Evolutionary conservation across 2,113 vertebrate genomes (phyloP).

Genomic region (Numenius arquata): DNA sequence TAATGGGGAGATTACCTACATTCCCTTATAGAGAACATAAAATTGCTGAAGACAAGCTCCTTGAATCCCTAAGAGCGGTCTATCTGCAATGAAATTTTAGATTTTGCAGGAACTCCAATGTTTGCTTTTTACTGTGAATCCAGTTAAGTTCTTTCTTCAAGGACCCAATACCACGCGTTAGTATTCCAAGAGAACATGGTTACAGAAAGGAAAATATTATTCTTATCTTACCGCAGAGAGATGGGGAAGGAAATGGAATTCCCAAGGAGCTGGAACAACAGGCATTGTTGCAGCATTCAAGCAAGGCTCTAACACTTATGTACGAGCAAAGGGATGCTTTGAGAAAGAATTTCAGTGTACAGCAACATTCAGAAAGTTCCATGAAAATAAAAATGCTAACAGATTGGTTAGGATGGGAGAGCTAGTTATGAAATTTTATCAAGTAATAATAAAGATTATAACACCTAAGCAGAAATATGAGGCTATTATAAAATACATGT

Average conservation of each 20-base stretch:
- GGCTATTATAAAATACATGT: not conserved
- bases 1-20: not conserved
- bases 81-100: not conserved
- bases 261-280: not conserved
- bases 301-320: not conserved
- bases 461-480: not conserved
- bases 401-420: not conserved
- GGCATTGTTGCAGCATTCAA: not conserved
- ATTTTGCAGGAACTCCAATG: not conserved
- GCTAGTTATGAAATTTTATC: not conserved
- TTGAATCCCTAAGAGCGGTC: not conserved
- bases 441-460: not conserved
- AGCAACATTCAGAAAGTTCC: not conserved
- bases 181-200: not conserved
- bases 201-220: not conserved
- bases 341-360: not conserved
- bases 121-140: not conserved
- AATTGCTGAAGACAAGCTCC: not conserved
- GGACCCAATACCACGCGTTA: not conserved
- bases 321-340: not conserved
- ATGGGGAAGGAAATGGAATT: not conserved
- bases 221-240: not conserved
- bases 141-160: not conserved
- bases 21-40: not conserved
- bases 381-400: not conserved